phyloP scores from a whole-genome alignment of 1,140 invertebrate species.

The Trichomalopsis sarcophagae region DNA sequence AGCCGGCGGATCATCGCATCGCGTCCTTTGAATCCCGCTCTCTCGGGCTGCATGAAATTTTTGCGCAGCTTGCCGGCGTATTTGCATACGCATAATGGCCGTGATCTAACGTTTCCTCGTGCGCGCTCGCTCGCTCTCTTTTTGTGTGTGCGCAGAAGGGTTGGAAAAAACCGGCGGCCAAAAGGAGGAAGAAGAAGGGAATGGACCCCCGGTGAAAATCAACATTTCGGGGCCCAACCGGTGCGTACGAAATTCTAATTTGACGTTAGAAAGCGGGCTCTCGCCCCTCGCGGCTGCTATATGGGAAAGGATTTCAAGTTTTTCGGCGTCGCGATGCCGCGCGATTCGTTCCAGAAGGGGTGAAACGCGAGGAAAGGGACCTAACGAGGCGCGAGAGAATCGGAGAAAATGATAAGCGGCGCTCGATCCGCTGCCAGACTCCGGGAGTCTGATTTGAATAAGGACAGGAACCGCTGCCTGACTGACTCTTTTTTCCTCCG shows the following conservation, averaged over 20 bases:
- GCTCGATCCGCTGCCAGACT: not conserved
- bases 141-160: constrained; percentile 35
- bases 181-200: constrained; percentile 43
- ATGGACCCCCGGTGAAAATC: constrained; percentile 62
- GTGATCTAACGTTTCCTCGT: constrained; percentile 38
- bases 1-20: not conserved
- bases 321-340: constrained; percentile 1
- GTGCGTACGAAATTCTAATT: constrained; percentile 72
- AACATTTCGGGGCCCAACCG: constrained; percentile 61
- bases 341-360: constrained; percentile 43
- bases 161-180: constrained; percentile 45
- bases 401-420: constrained; percentile 44
- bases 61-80: constrained; percentile 35
- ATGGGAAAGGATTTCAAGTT: constrained; percentile 49
- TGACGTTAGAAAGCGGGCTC: constrained; percentile 64
- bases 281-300: constrained; percentile 7
- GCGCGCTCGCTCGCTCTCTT: not conserved
- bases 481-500: constrained; percentile 55
- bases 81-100: constrained; percentile 45
- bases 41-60: constrained; percentile 12
- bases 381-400: constrained; percentile 3
- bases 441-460: constrained; percentile 47
- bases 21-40: constrained; percentile 27
- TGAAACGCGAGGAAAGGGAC: constrained; percentile 42
- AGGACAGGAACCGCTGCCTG: constrained; percentile 14